Percentiles rank a stretch among this genome's conserved stretches.
Conservation (phyloP, 2,113 vertebrate genomes). For the Oreochromis tanganicae region DNA sequence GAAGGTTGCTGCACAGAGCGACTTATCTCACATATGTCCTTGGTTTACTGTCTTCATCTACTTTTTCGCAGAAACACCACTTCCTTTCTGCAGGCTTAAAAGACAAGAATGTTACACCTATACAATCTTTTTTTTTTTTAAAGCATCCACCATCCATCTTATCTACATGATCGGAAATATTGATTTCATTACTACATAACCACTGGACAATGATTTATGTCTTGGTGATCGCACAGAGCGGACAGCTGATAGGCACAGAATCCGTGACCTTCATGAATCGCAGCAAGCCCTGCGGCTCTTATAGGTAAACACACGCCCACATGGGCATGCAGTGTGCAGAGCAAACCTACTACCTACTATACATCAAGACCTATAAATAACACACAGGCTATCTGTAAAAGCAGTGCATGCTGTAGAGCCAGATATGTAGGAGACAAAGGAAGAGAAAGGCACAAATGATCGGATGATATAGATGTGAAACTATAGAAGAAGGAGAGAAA, state of each 20-base stretch:
- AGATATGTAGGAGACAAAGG: slow-evolving; percentile 41
- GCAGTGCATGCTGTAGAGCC: neutral
- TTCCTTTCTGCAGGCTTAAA: slow-evolving; percentile 32
- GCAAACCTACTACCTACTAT: slow-evolving; percentile 42
- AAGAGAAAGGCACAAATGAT: slow-evolving; percentile 5
- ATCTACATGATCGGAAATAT: slow-evolving; percentile 47
- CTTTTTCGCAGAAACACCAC: slow-evolving; percentile 34
- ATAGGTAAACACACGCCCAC: slow-evolving; percentile 56
- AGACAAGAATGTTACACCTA: neutral
- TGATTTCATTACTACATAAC: slow-evolving; percentile 39
- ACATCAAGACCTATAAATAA: slow-evolving; percentile 53
- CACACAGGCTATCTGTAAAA: slow-evolving; percentile 15
- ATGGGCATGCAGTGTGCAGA: slow-evolving; percentile 6
- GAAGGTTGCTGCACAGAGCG: neutral
- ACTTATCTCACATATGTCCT: slow-evolving; percentile 30
- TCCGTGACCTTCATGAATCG: slow-evolving; percentile 51
- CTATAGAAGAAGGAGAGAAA: slow-evolving; percentile 9
- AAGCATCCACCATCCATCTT: slow-evolving; percentile 35
- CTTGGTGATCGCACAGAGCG: slow-evolving; percentile 5
- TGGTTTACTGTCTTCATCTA: slow-evolving; percentile 38
- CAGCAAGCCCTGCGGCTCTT: slow-evolving; percentile 14
- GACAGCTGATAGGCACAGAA: neutral
- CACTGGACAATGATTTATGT: slow-evolving; percentile 38
- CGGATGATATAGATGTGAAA: slow-evolving; percentile 24
- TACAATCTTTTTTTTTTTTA: slow-evolving; percentile 8